phyloP scores from a whole-genome alignment of 2,888 invertebrate genomes.

The Lapara coniferarum region DNA sequence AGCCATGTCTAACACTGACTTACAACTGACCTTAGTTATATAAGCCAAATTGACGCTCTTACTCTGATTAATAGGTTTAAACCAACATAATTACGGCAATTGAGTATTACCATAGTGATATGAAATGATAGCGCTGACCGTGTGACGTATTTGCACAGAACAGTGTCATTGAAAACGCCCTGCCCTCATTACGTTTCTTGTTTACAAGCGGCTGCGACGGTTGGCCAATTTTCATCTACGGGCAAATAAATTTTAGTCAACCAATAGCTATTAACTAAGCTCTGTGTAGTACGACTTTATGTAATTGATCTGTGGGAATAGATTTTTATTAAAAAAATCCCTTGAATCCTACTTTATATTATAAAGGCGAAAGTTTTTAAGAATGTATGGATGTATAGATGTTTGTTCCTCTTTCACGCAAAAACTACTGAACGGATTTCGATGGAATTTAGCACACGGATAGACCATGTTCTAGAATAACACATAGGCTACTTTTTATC shows the following conservation, averaged over 20 bases:
- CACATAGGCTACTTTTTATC: too few relatives aligned
- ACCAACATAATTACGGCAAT: not conserved
- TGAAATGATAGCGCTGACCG: slow-evolving; percentile 60
- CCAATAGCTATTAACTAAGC: slow-evolving; percentile 42
- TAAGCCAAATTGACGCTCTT: too few relatives aligned
- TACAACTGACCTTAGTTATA: too few relatives aligned
- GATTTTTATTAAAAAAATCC: too few relatives aligned
- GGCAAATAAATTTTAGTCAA: slow-evolving; percentile 69
- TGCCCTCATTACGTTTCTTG: slow-evolving; percentile 58
- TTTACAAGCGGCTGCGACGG: slow-evolving; percentile 46
- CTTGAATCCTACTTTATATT: too few relatives aligned
- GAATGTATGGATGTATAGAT: too few relatives aligned
- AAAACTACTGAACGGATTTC: too few relatives aligned
- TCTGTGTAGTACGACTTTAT: slow-evolving; percentile 35
- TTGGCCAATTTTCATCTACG: slow-evolving; percentile 66
- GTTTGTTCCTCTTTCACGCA: too few relatives aligned
- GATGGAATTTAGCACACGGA: too few relatives aligned
- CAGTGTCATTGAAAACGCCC: slow-evolving; percentile 75
- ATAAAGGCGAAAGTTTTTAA: too few relatives aligned
- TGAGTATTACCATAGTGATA: slow-evolving; percentile 39
- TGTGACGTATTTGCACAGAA: slow-evolving; percentile 46
- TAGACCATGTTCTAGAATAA: too few relatives aligned
- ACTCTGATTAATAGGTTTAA: not conserved
- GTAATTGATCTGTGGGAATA: slow-evolving; percentile 46
- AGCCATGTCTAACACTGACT: too few relatives aligned